Conservation (phyloP, 2,797 vertebrate species). For the Novumbra hubbsi region DNA sequence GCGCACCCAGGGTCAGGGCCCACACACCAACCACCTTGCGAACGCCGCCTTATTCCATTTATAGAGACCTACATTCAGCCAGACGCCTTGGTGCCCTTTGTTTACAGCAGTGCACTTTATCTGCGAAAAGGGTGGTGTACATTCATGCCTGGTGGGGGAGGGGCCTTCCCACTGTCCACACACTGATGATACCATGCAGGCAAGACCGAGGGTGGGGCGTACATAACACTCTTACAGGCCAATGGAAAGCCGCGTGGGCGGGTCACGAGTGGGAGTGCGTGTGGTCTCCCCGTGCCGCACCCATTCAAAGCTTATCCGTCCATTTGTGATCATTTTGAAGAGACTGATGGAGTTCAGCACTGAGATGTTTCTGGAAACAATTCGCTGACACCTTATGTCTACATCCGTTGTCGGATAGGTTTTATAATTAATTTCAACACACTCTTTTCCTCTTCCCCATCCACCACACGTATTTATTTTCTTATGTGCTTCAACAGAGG, state of each 20-base stretch:
- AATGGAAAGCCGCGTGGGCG: not conserved
- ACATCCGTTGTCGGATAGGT: not conserved
- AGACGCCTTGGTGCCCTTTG: not conserved
- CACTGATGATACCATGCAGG: not conserved
- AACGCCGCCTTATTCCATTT: not conserved
- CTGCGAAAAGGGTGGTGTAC: not conserved
- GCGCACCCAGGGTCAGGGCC: not conserved
- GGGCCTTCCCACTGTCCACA: no score
- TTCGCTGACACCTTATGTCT: not conserved
- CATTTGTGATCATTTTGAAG: not conserved
- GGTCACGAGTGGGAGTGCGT: not conserved
- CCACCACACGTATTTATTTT: no score
- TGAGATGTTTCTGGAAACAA: not conserved
- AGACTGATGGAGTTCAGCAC: not conserved
- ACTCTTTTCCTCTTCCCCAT: not conserved
- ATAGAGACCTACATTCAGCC: not conserved
- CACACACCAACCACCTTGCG: not conserved
- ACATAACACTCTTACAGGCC: no score
- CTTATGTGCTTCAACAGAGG: no score
- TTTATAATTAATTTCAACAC: not conserved
- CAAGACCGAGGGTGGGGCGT: slow-evolving; percentile 5
- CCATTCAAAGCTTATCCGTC: not conserved
- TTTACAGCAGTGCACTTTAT: not conserved
- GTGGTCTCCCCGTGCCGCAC: not conserved
- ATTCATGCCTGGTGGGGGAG: no score